Evolutionary conservation across 2,888 invertebrate genomes (phyloP).

Genomic region (Selenia dentaria): DNA sequence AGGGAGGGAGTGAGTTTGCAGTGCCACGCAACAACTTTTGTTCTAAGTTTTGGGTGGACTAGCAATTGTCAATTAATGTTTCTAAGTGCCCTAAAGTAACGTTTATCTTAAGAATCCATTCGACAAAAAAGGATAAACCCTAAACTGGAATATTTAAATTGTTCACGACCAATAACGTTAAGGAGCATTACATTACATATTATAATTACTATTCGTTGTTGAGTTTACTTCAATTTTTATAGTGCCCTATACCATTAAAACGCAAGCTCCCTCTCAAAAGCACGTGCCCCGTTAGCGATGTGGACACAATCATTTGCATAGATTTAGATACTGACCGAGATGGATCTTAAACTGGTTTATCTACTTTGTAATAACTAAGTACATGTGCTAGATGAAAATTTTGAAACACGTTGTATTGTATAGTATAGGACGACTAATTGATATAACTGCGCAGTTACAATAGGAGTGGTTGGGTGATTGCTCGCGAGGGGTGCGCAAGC

Average conservation of each 20-base stretch:
- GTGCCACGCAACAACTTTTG: no score
- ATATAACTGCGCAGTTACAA: slow-evolving; percentile 39
- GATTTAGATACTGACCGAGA: slow-evolving; percentile 14
- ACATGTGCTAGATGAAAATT: neutral
- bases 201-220: slow-evolving; percentile 25
- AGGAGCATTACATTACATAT: slow-evolving; percentile 7
- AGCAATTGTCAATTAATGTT: no score
- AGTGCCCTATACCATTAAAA: slow-evolving; percentile 20
- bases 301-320: slow-evolving; percentile 26
- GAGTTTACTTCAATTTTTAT: slow-evolving; percentile 22
- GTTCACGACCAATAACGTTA: no score
- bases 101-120: no score
- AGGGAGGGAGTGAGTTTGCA: no score
- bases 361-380: slow-evolving; percentile 24
- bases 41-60: no score
- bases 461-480: slow-evolving; percentile 65
- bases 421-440: slow-evolving; percentile 7
- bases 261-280: slow-evolving; percentile 12
- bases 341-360: slow-evolving; percentile 27
- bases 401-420: neutral
- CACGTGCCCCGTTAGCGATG: slow-evolving; percentile 28
- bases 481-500: slow-evolving; percentile 62
- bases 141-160: no score
- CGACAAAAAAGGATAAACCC: no score
- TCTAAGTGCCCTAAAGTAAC: no score